These are phyloP conservation scores for Notolabrus celidotus DNA, from an alignment of 2,797 vertebrate genomes.

Conservation along the genomic window DNA sequence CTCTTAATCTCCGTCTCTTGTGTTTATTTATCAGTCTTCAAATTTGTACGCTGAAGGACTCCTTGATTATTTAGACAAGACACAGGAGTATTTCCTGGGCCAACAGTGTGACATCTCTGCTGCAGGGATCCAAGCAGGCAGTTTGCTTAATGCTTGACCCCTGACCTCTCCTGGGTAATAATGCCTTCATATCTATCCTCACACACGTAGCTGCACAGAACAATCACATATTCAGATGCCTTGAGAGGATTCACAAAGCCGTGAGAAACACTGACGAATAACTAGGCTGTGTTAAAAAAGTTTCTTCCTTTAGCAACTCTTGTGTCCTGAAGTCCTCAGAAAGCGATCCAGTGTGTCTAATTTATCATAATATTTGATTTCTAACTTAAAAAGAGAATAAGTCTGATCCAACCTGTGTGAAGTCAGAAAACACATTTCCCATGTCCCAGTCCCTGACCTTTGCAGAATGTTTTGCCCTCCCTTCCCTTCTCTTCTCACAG, in stretches of 20 bases:
- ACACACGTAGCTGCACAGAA: constrained; percentile 77
- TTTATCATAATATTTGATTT: constrained; percentile 25
- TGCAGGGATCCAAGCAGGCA: constrained; percentile 80
- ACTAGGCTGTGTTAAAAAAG: constrained; percentile 35
- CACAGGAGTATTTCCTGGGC: constrained; percentile 83
- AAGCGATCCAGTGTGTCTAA: constrained; percentile 9
- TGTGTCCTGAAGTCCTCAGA: constrained; percentile 18
- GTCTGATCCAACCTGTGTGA: constrained; percentile 29
- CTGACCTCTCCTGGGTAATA: constrained; percentile 88
- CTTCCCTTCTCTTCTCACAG: constrained; percentile 52
- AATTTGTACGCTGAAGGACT: constrained; percentile 85
- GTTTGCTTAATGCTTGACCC: constrained; percentile 87
- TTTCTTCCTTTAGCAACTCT: constrained; percentile 37
- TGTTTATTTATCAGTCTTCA: constrained; percentile 87
- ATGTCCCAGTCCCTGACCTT: constrained; percentile 60
- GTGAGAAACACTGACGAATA: constrained; percentile 56
- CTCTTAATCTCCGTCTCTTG: constrained; percentile 79
- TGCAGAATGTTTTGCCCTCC: constrained; percentile 59
- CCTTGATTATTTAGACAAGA: constrained; percentile 87
- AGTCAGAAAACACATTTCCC: constrained; percentile 54
- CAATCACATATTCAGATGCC: constrained; percentile 81
- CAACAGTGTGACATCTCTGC: constrained; percentile 81
- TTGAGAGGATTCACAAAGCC: constrained; percentile 65
- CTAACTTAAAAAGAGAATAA: constrained; percentile 16
- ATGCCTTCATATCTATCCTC: constrained; percentile 82